These are phyloP conservation scores for Orchesella cincta DNA, from an alignment of 1,140 invertebrate genomes.

Conservation along the genomic window DNA sequence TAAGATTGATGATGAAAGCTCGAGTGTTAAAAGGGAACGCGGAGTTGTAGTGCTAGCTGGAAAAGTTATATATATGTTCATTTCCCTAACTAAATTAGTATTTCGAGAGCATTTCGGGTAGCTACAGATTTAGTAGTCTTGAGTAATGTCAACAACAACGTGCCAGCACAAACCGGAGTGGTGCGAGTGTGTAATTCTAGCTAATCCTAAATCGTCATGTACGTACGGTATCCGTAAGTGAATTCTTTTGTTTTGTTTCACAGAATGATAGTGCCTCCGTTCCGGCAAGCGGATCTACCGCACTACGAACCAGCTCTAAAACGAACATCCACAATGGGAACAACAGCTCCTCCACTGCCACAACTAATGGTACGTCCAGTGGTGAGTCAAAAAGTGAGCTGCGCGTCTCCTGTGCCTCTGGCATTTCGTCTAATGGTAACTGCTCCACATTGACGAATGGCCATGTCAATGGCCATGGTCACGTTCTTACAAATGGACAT, in stretches of 20 bases:
- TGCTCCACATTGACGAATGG: slow-evolving; percentile 43
- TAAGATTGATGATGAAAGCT: too few relatives aligned
- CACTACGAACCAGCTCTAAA: slow-evolving; percentile 47
- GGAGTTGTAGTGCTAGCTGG: too few relatives aligned
- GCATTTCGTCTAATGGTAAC: slow-evolving; percentile 43
- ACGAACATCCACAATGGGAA: slow-evolving; percentile 48
- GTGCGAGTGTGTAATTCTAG: too few relatives aligned
- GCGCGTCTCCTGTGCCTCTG: slow-evolving; percentile 45
- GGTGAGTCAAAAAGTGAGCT: slow-evolving; percentile 47
- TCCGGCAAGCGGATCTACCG: slow-evolving; percentile 46
- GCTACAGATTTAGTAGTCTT: too few relatives aligned
- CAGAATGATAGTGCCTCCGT: slow-evolving; percentile 49
- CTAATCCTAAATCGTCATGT: too few relatives aligned
- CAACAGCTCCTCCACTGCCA: slow-evolving; percentile 35
- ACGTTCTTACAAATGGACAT: slow-evolving; percentile 42
- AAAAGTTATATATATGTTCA: too few relatives aligned
- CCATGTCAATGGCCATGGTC: slow-evolving; percentile 35
- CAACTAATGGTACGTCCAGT: slow-evolving; percentile 45
- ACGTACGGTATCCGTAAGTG: too few relatives aligned
- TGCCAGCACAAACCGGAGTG: too few relatives aligned
- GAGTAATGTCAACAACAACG: too few relatives aligned
- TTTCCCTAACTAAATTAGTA: too few relatives aligned
- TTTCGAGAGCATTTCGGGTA: too few relatives aligned
- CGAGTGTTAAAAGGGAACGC: too few relatives aligned
- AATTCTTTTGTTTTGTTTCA: neutral